phyloP scores from a whole-genome alignment of 2,888 invertebrate species.

The Phyllotreta cruciferae region DNA sequence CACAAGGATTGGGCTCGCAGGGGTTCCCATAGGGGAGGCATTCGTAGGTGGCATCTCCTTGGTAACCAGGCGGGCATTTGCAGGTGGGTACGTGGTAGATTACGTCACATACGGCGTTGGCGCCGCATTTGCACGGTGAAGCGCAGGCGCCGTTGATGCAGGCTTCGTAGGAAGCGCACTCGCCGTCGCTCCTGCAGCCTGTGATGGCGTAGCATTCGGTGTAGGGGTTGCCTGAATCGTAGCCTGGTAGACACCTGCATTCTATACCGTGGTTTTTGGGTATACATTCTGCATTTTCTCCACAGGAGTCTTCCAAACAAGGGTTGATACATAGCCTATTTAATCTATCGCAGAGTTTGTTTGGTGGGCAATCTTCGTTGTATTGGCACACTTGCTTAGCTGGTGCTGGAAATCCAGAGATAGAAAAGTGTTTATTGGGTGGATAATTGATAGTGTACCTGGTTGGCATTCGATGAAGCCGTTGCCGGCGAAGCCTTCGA shows the following conservation, averaged over 20 bases:
- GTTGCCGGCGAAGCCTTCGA: constrained; percentile 86
- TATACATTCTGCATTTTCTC: constrained; percentile 80
- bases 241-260: constrained; percentile 77
- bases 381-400: constrained; percentile 78
- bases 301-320: constrained; percentile 80
- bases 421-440: too few species aligned
- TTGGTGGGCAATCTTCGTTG: constrained; percentile 90
- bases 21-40: constrained; percentile 80
- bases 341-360: constrained; percentile 82
- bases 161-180: constrained; percentile 77
- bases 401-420: constrained; percentile 48
- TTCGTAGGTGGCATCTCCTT: constrained; percentile 75
- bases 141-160: constrained; percentile 79
- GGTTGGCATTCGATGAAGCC: constrained; percentile 81
- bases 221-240: constrained; percentile 76
- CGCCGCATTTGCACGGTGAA: constrained; percentile 81
- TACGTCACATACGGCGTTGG: constrained; percentile 83
- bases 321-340: constrained; percentile 86
- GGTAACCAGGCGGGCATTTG: constrained; percentile 82
- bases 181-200: constrained; percentile 75
- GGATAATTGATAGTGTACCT: too few species aligned
- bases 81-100: constrained; percentile 80
- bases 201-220: constrained; percentile 73
- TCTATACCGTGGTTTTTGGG: constrained; percentile 78
- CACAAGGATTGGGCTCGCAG: constrained; percentile 87